phyloP scores from a whole-genome alignment of 2,113 vertebrate genomes.

The Mus spicilegus region DNA sequence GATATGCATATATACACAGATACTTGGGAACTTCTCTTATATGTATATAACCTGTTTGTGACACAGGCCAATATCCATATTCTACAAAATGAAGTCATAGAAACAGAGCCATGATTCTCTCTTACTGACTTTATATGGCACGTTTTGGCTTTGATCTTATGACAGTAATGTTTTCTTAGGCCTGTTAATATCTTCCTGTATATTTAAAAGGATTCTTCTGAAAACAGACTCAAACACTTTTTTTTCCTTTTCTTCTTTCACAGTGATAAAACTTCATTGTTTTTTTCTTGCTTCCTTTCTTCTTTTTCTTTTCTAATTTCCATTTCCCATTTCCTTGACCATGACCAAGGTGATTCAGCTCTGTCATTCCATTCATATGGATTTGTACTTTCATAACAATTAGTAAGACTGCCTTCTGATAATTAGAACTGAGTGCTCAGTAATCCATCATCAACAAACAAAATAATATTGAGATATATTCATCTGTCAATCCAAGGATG shows the following conservation, averaged over 20 bases:
- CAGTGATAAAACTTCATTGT: not conserved
- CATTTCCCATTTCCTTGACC: not conserved
- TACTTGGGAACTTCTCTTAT: not conserved
- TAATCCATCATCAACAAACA: not conserved
- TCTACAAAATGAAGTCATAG: not conserved
- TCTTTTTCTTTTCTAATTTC: not conserved
- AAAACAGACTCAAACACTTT: not conserved
- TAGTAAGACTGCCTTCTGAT: not conserved
- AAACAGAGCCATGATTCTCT: not conserved
- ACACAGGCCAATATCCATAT: not conserved
- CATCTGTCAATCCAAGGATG: not conserved
- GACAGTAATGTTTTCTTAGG: slow-evolving; percentile 58
- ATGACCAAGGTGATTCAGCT: not conserved
- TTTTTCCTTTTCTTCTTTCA: slow-evolving; percentile 27
- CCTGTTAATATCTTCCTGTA: not conserved
- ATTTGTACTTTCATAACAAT: slow-evolving; percentile 30
- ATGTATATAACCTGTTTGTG: not conserved
- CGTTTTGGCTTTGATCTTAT: slow-evolving; percentile 50
- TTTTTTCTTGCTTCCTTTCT: not conserved
- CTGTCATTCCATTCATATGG: not conserved
- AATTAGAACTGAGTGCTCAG: not conserved
- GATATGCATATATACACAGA: not conserved
- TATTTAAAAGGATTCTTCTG: slow-evolving; percentile 26
- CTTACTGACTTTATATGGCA: slow-evolving; percentile 35
- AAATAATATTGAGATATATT: not conserved